Conservation (phyloP, 2,797 vertebrate species). For the Phrynocephalus guinanensis region DNA sequence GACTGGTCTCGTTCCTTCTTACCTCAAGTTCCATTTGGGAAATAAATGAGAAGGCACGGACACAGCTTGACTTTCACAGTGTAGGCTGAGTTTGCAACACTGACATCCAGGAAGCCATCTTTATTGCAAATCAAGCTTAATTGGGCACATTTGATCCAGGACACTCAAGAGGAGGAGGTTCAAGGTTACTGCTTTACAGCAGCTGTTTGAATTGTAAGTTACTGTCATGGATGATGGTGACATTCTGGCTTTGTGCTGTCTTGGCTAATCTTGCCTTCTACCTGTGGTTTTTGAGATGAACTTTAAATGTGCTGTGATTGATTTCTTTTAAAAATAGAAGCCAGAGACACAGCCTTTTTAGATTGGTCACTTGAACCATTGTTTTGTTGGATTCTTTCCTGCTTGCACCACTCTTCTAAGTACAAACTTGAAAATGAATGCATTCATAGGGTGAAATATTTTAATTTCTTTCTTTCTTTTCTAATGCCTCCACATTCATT, state of each 20-base stretch:
- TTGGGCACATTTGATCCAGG: constrained; percentile 31
- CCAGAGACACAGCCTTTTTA: not conserved
- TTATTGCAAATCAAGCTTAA: constrained; percentile 46
- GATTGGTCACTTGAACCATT: not conserved
- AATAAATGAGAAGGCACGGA: not conserved
- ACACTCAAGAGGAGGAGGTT: not conserved
- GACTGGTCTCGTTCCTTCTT: not conserved
- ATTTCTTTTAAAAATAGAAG: not conserved
- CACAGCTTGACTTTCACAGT: constrained; percentile 13
- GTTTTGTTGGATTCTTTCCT: not conserved
- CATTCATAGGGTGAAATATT: not conserved
- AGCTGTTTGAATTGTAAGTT: not conserved
- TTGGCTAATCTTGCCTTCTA: constrained; percentile 1
- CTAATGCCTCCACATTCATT: not conserved
- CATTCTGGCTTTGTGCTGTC: not conserved
- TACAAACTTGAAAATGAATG: not conserved
- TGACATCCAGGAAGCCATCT: constrained; percentile 30
- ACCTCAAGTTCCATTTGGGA: constrained; percentile 26
- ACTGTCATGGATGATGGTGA: not conserved
- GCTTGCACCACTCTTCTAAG: not conserved
- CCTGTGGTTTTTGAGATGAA: not conserved
- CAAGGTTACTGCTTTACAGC: not conserved
- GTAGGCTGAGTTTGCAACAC: constrained; percentile 41
- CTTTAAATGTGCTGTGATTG: not conserved
- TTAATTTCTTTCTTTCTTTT: not conserved